Base-by-base conservation (phyloP, 2,113 vertebrate species). In the Drymodes brunneopygia region DNA sequence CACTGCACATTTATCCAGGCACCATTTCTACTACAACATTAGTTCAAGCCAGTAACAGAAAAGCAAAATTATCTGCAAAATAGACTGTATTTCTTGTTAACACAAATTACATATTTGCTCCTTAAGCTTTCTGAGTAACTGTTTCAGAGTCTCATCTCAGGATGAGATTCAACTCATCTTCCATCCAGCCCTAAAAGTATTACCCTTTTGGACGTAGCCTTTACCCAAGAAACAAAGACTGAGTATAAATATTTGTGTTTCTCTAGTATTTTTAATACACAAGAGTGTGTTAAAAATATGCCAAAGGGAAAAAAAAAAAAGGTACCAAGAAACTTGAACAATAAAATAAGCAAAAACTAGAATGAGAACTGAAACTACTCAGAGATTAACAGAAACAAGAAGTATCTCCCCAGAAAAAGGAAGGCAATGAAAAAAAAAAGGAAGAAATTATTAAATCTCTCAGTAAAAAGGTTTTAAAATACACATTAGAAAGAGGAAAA, bases 301-400 rank as follows among this genome's bases (percentile, higher is more conserved):
- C 38, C 38, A 6, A 7, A 13, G 17, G 14, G 22, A 5, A 22
- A 23, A 27, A 5, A 22, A 23, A 8, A 7, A 50, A 56, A 16
- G 11, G n/a, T 70, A 53, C 3, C 12, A 65, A 33, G 19, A 73
- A 83, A 11, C 15, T 62, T 51, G 40, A 79, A 82, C 31, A 82
- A 71, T 81, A 93, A 86, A 88, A 74, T 57, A 69, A 89, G 57
- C 44, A 91, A 65, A 74, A 73, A 79, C 36, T 72, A 90, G 62
- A 95, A 88, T 84, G 66, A 91, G 96, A 96, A 96, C 83, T 57
- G 94, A 94, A 97, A 97, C 73, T 79, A 82, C 28, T 77, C 29
- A n/a, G 70, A 82, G 28, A 72, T 60, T 65, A 91, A 69, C 50
- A 86, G 64, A 95, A 97, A 97, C 67, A 88, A 91, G 94, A 92